Percentiles rank a stretch among this genome's conserved stretches.
These are phyloP conservation scores for Homarus americanus DNA, from an alignment of 1,140 invertebrate genomes.

Conservation along the genomic window DNA sequence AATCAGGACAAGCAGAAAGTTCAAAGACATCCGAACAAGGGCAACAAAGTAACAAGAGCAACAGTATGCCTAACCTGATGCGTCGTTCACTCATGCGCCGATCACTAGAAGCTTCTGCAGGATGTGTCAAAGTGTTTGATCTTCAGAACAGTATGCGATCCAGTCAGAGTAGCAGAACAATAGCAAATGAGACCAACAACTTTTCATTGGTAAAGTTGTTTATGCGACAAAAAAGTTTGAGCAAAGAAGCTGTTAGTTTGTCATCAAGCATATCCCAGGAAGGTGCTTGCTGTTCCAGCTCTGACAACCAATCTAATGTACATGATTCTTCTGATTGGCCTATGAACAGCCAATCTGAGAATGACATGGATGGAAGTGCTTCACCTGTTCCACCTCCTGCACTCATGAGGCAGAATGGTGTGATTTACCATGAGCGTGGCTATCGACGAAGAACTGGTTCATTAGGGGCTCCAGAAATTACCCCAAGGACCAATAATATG, in stretches of 20 bases:
- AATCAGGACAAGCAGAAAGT: constrained; percentile 34
- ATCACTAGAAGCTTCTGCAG: constrained; percentile 74
- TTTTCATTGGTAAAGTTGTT: constrained; percentile 92
- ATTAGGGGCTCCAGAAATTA: constrained; percentile 47
- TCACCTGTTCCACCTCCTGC: constrained; percentile 65
- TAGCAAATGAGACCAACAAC: constrained; percentile 77
- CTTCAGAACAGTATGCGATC: constrained; percentile 80
- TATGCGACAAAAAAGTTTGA: constrained; percentile 92
- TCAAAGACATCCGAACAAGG: constrained; percentile 57
- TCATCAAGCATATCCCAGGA: constrained; percentile 75
- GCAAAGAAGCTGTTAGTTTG: constrained; percentile 83
- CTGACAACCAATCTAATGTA: constrained; percentile 74
- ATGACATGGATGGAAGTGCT: constrained; percentile 75
- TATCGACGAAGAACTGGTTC: constrained; percentile 54
- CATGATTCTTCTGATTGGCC: constrained; percentile 76
- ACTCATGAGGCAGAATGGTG: constrained; percentile 69
- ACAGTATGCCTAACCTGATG: constrained; percentile 86
- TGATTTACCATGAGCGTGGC: constrained; percentile 64
- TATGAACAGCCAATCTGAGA: constrained; percentile 76
- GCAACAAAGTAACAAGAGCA: constrained; percentile 81
- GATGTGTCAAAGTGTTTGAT: constrained; percentile 84
- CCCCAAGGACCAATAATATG: constrained; percentile 29
- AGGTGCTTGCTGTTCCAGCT: constrained; percentile 74
- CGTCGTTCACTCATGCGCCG: constrained; percentile 76
- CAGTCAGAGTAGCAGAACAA: constrained; percentile 71